Base-by-base conservation (phyloP, 1,140 invertebrate genomes). In the Charaxes varanes region DNA sequence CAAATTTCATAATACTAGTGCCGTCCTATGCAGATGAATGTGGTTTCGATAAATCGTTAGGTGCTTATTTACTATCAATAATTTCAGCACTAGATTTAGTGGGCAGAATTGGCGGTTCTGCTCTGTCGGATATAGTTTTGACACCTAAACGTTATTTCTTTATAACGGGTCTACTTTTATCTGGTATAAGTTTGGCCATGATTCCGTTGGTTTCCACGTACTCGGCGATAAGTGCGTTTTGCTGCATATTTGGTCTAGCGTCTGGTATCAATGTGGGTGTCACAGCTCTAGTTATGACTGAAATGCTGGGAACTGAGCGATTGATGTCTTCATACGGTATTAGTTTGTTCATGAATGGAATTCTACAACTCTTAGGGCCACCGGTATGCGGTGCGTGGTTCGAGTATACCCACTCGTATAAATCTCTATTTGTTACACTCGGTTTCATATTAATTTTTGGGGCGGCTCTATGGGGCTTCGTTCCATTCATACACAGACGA, bases 241-340 rank as follows among this genome's bases (percentile, higher is more conserved):
- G 93, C 71, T 88, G 89, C 1, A 60, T 92, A 1, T 94, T 94
- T 62, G 93, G 93, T 0, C 71, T 95, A 2, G 89, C 92, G 4
- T 94, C 93, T 0, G 93, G 93, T n/a, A 88, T 91, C n/a, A 94
- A 94, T 62, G 91, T 94, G 0, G 93, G 93, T 7, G 90, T 94
- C 1, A 94, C 92, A 1, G 93, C 93, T 1, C 89, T 94, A 14
- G 92, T 94, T 0, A 93, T 94, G 91, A 92, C 92, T 0, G 93
- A 94, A 68, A 90, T 94, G 88, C 64, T 95, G 1, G 93, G 93
- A 0, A 89, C 90, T 1, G 93, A 95, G 51, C 85, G 91, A n/a
- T 64, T 95, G 2, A 93, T 92, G 34, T 93, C 92, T 0, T 93
- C 93, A 0, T 95, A 94, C 55, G 93, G 93, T 3, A 93, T 95